Base-by-base conservation (phyloP, 2,888 invertebrate genomes). In the Parnassius orleans region DNA sequence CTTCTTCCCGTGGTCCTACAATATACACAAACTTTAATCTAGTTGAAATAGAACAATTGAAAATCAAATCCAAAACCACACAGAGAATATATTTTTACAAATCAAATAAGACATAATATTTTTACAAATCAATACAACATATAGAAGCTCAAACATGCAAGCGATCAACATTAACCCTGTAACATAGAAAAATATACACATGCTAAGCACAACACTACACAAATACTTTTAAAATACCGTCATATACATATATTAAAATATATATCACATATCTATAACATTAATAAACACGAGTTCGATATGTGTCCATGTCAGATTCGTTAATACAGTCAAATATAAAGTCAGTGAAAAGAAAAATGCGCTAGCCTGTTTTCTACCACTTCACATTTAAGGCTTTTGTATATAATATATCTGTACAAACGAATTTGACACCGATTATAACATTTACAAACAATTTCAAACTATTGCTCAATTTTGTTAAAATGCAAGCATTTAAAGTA, bases 1-100 rank as follows among this genome's bases (percentile, higher is more conserved):
- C 53, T 58, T 73, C 69, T 7, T 69, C 71, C 10, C 70, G 76
- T 0, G 80, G 69, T 46, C 85, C 89, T 90, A 79, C 56, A 83
- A 79, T 64, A 62, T 33, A 33, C 5, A 33, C 33, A 5, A 33
- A 33, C 33, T 33, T 33, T 33, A 0, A 33, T 33, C 33, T 7
- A 33, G 33, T 33, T 33, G 33, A 33, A 33, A 33, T 33, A 33
- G 33, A 33, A 33, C 7, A 33, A 33, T 14, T 7, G 5, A 48
- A 14, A 14, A 12, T 14, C 5, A 2, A 15, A 48, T 14, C 10
- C 48, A 10, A 48, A 48, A 48, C 48, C 43, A 43, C 11, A 43
- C 7, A 9, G 10, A 9, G 9, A n/a, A 48, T 9, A 48, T 14
- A 48, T 7, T 7, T 14, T 9, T 48, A 14, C 9, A 1, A 53